phyloP scores from a whole-genome alignment of 1,140 invertebrate species.

The Augochlora pura region DNA sequence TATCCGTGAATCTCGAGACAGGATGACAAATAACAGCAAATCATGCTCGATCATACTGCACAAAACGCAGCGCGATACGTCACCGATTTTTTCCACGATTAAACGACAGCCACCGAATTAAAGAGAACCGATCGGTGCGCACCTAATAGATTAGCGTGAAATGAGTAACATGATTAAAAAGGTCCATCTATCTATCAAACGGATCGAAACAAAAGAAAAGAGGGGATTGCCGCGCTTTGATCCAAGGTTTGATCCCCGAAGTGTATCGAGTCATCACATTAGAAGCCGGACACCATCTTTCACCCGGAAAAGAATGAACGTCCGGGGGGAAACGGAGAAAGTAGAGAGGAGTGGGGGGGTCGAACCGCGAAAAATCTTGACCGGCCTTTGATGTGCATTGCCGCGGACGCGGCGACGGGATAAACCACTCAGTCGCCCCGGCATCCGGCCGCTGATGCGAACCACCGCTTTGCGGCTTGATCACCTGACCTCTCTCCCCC shows the following conservation, averaged over 20 bases:
- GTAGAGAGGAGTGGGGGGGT: conserved; percentile 3
- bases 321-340: neutral
- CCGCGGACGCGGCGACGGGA: neutral
- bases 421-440: conserved; percentile 49
- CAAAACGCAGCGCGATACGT: too few species aligned
- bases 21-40: too few species aligned
- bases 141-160: too few species aligned
- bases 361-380: neutral
- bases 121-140: too few species aligned
- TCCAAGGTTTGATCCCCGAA: neutral
- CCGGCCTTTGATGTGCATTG: conserved; percentile 22
- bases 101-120: too few species aligned
- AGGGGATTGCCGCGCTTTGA: neutral
- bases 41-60: too few species aligned
- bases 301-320: conserved; percentile 6
- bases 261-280: neutral
- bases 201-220: neutral
- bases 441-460: conserved; percentile 51
- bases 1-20: too few species aligned
- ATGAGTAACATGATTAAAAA: neutral
- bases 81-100: too few species aligned
- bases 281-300: neutral
- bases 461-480: conserved; percentile 52
- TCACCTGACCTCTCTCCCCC: conserved; percentile 45
- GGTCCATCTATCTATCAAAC: neutral